phyloP scores from a whole-genome alignment of 2,888 invertebrate species.

The Aplocera efformata region DNA sequence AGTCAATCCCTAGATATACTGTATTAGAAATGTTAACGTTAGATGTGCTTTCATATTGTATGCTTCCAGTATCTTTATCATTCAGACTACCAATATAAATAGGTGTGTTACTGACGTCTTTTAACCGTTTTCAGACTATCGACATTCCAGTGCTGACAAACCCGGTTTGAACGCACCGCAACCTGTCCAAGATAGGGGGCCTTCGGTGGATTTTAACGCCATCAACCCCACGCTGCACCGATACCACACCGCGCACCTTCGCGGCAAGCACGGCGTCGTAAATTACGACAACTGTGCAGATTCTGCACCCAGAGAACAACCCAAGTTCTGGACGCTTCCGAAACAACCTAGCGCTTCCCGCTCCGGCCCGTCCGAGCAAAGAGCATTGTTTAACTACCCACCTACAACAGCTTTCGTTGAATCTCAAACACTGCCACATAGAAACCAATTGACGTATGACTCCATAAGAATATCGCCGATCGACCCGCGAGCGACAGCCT shows the following conservation, averaged over 20 bases:
- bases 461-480: slow-evolving; percentile 84
- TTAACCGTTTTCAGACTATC: slow-evolving; percentile 77
- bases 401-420: slow-evolving; percentile 36
- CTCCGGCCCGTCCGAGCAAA: slow-evolving; percentile 32
- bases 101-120: no score
- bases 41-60: no score
- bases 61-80: no score
- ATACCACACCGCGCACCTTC: slow-evolving; percentile 57
- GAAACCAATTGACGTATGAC: slow-evolving; percentile 42
- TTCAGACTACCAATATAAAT: no score
- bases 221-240: slow-evolving; percentile 54
- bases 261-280: slow-evolving; percentile 56
- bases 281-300: slow-evolving; percentile 51
- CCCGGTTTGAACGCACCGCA: slow-evolving; percentile 55
- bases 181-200: slow-evolving; percentile 45
- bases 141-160: slow-evolving; percentile 83
- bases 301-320: slow-evolving; percentile 48
- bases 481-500: slow-evolving; percentile 80
- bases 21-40: no score
- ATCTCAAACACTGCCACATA: slow-evolving; percentile 31
- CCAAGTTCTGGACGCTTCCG: slow-evolving; percentile 82
- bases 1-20: no score
- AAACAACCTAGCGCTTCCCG: slow-evolving; percentile 44
- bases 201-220: slow-evolving; percentile 49
- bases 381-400: slow-evolving; percentile 39